Base-by-base conservation (phyloP, 1,140 invertebrate species). In the Lepidurus apus region DNA sequence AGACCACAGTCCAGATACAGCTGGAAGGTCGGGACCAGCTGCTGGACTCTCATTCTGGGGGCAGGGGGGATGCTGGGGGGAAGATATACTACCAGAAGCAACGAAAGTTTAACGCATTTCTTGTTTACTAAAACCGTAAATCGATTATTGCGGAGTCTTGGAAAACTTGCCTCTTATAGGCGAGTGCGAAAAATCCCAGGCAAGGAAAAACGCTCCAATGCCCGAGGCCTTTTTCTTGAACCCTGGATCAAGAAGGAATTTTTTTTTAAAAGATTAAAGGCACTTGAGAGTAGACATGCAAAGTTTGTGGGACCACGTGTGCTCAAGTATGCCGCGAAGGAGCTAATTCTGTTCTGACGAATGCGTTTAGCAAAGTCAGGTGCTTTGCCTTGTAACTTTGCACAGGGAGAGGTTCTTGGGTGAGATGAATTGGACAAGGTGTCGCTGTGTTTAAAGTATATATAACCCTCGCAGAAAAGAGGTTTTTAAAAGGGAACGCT, bases 351-450 rank as follows among this genome's bases (percentile, higher is more conserved):
- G 53, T 65, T 65, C 53, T 65, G 21, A 65, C 6, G 53, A 21
- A 65, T 65, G 13, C 53, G 53, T 65, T 65, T 65, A 13, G 53
- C 53, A 17, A 65, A 65, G 8, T n/a, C 53, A 65, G 13, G 53
- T 65, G 53, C 53, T 65, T 65, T 65, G 10, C 53, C 13, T 65
- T 65, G 53, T 21, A 65, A 65, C 17, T n/a, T 7, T 7, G 13
- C 53, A 7, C 7, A 65, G 53, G 21, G 53, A 65, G 53, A 65
- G 53, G 21, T 5, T 65, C 34, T 65, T 13, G 53, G 53, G 17
- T 65, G 21, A 65, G 53, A 65, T 65, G 53, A 65, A 65, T 65
- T 65, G 53, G 53, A 65, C 53, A 65, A 65, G 53, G 53, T 65
- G 53, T 65, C 53, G 53, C 13, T n/a, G 53, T 65, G 53, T 65